phyloP scores from a whole-genome alignment of 2,797 vertebrate genomes.

The Pterois miles region DNA sequence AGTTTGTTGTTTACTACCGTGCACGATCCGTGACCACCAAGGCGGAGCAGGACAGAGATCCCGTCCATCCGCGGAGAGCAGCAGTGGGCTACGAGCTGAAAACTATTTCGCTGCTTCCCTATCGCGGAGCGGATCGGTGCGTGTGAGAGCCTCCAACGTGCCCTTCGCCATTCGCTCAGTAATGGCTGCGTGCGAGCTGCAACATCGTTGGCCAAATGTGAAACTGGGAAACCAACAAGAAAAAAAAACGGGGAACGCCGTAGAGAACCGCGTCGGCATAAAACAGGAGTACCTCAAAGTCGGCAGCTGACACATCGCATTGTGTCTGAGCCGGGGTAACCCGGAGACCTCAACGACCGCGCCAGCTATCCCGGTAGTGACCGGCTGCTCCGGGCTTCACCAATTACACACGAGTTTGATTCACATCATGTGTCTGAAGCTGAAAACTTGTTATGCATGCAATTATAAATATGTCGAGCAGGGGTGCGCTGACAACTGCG shows the following conservation, averaged over 20 bases:
- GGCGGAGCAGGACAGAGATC: conserved; percentile 50
- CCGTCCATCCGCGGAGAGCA: conserved; percentile 50
- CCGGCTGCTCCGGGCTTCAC: conserved; percentile 71
- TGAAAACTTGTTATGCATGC: conserved; percentile 57
- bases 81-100: neutral
- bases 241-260: neutral
- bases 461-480: conserved; percentile 11
- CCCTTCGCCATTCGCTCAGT: conserved; percentile 74
- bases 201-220: conserved; percentile 66
- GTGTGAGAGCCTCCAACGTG: conserved; percentile 58
- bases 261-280: conserved; percentile 11
- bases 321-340: conserved; percentile 74
- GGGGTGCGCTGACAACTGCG: conserved; percentile 47
- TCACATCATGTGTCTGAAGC: conserved; percentile 32
- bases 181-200: conserved; percentile 71
- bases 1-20: conserved; percentile 39
- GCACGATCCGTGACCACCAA: conserved; percentile 58
- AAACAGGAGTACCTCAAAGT: conserved; percentile 60
- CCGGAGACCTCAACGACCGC: conserved; percentile 75
- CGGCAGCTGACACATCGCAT: conserved; percentile 76
- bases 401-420: conserved; percentile 63
- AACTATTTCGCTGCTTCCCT: conserved; percentile 60
- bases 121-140: conserved; percentile 56
- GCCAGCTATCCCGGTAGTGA: conserved; percentile 74
- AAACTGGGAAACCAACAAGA: conserved; percentile 52